Evolutionary conservation across 2,888 invertebrate genomes (phyloP).

Genomic region (Drosophila anomalata): DNA sequence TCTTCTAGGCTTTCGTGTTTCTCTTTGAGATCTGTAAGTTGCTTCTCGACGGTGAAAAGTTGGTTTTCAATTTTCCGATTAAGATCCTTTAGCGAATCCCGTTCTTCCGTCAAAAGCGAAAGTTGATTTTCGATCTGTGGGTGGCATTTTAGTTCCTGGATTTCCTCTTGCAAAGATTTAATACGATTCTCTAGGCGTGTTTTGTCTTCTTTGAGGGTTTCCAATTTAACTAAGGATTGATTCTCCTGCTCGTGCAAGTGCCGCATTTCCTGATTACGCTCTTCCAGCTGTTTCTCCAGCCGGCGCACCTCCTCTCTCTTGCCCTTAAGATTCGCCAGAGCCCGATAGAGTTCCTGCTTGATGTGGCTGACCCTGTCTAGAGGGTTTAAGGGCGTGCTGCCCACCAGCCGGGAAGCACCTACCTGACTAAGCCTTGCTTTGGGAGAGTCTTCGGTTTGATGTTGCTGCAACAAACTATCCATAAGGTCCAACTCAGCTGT

Average conservation of each 20-base stretch:
- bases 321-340: conserved; percentile 83
- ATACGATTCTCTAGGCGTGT: conserved; percentile 77
- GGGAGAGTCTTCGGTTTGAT: conserved; percentile 74
- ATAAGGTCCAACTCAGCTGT: conserved; percentile 81
- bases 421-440: conserved; percentile 65
- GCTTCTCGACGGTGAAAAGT: conserved; percentile 85
- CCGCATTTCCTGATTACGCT: conserved; percentile 75
- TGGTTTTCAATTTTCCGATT: conserved; percentile 83
- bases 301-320: conserved; percentile 85
- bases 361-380: conserved; percentile 84
- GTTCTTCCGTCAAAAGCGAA: conserved; percentile 82
- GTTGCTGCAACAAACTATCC: conserved; percentile 81
- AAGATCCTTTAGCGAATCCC: conserved; percentile 73
- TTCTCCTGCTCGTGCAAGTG: conserved; percentile 81
- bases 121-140: conserved; percentile 54
- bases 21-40: conserved; percentile 82
- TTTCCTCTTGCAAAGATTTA: conserved; percentile 80
- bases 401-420: conserved; percentile 48
- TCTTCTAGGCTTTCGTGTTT: conserved; percentile 75
- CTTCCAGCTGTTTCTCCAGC: conserved; percentile 81
- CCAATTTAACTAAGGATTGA: conserved; percentile 79
- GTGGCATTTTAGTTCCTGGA: conserved; percentile 71
- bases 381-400: conserved; percentile 81
- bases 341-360: conserved; percentile 84
- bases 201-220: conserved; percentile 81